A percentile compares a stretch with the other conserved stretches of the same genome.
Conservation (phyloP, 2,888 invertebrate species). For the Caenorhabditis sp. region DNA sequence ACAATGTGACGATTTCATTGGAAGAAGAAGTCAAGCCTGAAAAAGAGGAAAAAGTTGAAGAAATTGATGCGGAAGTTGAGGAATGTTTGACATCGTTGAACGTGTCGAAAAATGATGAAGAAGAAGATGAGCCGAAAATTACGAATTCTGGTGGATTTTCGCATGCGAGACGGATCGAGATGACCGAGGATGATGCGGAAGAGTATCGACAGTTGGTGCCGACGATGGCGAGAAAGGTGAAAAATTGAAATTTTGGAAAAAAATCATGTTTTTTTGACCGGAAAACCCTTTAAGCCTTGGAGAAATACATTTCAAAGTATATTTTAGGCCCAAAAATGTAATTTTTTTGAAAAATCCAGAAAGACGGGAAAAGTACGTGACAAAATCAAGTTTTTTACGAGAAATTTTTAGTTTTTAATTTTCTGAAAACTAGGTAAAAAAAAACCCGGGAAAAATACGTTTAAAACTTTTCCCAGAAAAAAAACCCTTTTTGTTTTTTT, state of each 20-base stretch:
- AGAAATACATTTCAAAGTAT: too few relatives aligned
- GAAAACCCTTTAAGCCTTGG: too few relatives aligned
- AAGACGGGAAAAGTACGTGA: too few relatives aligned
- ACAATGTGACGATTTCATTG: background rate
- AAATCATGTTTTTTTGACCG: background rate
- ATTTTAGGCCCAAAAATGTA: too few relatives aligned
- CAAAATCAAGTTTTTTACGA: too few relatives aligned
- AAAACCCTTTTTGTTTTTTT: too few relatives aligned
- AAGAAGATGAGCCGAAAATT: background rate
- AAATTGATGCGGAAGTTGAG: background rate
- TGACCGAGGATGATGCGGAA: conserved; percentile 22
- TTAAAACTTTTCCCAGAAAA: too few relatives aligned
- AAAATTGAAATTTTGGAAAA: conserved; percentile 1
- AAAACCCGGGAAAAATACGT: too few relatives aligned
- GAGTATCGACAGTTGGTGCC: conserved; percentile 41
- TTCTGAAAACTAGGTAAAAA: too few relatives aligned
- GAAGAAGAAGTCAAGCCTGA: background rate
- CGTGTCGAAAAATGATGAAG: background rate
- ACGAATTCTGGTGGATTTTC: conserved; percentile 17
- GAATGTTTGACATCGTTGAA: background rate
- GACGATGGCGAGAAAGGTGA: conserved; percentile 51
- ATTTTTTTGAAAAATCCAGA: too few relatives aligned
- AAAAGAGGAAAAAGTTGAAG: background rate
- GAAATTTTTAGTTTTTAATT: too few relatives aligned
- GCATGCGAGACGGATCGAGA: conserved; percentile 34